Evolutionary conservation across 2,113 vertebrate species (phyloP).

Genomic region (Edolisoma coerulescens): DNA sequence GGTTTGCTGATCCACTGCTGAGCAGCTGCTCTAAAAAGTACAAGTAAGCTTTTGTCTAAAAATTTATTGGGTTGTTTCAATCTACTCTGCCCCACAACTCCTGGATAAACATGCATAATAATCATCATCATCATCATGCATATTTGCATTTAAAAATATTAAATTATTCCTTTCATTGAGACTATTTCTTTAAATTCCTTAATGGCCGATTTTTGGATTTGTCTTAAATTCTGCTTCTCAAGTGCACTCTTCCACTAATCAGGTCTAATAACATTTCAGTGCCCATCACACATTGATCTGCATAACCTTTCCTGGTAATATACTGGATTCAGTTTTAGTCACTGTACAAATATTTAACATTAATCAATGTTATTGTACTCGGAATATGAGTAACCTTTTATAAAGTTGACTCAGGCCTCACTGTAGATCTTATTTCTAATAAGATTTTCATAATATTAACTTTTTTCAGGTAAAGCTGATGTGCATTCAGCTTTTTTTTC

Average conservation of each 20-base stretch:
- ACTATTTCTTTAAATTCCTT: background rate
- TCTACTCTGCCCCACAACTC: background rate
- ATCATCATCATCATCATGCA: background rate
- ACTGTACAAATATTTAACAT: slow-evolving; percentile 6
- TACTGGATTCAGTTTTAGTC: background rate
- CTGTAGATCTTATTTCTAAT: background rate
- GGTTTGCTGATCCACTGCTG: background rate
- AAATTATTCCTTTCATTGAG: background rate
- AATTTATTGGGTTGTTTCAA: background rate
- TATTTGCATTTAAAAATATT: background rate
- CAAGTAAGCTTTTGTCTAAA: background rate
- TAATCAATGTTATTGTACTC: background rate
- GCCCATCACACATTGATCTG: background rate
- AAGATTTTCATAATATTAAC: background rate
- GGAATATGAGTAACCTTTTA: background rate
- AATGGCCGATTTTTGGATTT: background rate
- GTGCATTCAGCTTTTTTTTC: background rate
- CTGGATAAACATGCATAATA: background rate
- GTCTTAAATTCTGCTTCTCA: background rate
- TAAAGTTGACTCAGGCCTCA: background rate
- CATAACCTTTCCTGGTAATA: background rate
- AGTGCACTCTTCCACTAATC: background rate
- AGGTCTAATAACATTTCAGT: background rate
- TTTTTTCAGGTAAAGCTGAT: background rate
- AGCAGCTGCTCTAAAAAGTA: background rate